phyloP scores from a whole-genome alignment of 2,113 vertebrate genomes.

The Entosphenus tridentatus region DNA sequence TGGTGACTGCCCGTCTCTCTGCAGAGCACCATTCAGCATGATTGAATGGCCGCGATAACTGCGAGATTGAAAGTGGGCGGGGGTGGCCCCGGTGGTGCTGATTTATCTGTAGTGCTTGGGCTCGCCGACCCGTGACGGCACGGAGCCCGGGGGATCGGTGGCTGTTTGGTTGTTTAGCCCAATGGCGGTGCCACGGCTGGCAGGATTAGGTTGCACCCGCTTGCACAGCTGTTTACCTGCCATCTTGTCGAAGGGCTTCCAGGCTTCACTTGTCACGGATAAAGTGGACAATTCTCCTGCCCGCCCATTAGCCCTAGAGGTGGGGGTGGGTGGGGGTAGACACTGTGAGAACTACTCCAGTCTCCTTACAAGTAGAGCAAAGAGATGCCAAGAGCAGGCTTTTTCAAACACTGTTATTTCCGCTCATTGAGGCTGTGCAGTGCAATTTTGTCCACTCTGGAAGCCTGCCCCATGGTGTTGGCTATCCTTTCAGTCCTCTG shows the following conservation, averaged over 20 bases:
- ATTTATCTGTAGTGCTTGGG: constrained; percentile 4
- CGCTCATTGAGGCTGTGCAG: not conserved
- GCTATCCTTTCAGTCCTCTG: too few relatives aligned
- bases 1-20: too few relatives aligned
- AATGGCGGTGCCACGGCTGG: constrained; percentile 5
- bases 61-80: too few relatives aligned
- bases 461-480: too few relatives aligned
- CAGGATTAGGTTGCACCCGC: not conserved
- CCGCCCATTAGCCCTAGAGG: constrained; percentile 1
- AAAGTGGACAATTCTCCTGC: constrained; percentile 2
- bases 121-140: constrained; percentile 1
- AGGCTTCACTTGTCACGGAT: constrained; percentile 5
- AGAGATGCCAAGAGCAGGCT: not conserved
- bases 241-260: constrained; percentile 4
- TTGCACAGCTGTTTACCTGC: constrained; percentile 4
- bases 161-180: constrained; percentile 5
- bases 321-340: not conserved
- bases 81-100: not conserved
- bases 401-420: not conserved
- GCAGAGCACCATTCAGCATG: too few relatives aligned
- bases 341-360: not conserved
- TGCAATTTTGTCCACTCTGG: too few relatives aligned
- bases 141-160: constrained; percentile 1
- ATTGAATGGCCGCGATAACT: too few relatives aligned
- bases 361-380: not conserved